A percentile compares a stretch with the other conserved stretches of the same genome.
Evolutionary conservation across 2,888 invertebrate species (phyloP).

Genomic region (Latrodectus elegans): DNA sequence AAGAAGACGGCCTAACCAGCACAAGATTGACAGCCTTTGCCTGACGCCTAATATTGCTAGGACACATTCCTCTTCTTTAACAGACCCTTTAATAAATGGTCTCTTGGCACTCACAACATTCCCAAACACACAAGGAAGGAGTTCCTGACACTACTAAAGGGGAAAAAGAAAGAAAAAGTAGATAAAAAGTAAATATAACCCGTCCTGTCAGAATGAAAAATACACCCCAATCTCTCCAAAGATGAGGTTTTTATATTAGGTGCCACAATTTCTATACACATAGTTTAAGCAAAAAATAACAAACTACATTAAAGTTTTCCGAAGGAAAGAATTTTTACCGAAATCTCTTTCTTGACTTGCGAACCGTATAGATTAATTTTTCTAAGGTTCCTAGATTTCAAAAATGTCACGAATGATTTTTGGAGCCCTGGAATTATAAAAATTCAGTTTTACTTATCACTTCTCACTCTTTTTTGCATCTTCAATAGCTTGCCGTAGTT

Average conservation of each 20-base stretch:
- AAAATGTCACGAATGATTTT: too few relatives aligned
- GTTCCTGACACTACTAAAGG: not conserved
- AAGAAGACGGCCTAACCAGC: not conserved
- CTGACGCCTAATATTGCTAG: not conserved
- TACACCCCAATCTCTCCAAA: conserved; percentile 8
- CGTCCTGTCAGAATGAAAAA: conserved; percentile 7
- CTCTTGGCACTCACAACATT: not conserved
- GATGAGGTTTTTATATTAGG: conserved; percentile 20
- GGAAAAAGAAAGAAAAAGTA: not conserved
- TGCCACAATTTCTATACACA: conserved; percentile 12
- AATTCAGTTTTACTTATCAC: too few relatives aligned
- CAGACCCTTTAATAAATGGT: not conserved
- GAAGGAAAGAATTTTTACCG: not conserved
- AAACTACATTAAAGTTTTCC: not conserved
- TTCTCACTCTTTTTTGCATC: too few relatives aligned
- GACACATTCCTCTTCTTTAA: conserved; percentile 2
- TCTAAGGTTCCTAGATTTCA: not conserved
- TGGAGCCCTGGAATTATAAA: too few relatives aligned
- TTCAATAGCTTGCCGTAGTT: too few relatives aligned
- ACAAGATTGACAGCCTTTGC: not conserved
- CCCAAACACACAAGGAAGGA: conserved; percentile 7
- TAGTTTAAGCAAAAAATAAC: not conserved
- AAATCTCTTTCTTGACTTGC: conserved; percentile 1
- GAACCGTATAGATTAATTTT: conserved; percentile 1
- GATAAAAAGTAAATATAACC: not conserved